A percentile compares a stretch with the other conserved stretches of the same genome.
Evolutionary conservation across 30 jellyfish, hydroid and myxozoan genomes (phyloP).

Genomic region (Catostylus mosaicus): DNA sequence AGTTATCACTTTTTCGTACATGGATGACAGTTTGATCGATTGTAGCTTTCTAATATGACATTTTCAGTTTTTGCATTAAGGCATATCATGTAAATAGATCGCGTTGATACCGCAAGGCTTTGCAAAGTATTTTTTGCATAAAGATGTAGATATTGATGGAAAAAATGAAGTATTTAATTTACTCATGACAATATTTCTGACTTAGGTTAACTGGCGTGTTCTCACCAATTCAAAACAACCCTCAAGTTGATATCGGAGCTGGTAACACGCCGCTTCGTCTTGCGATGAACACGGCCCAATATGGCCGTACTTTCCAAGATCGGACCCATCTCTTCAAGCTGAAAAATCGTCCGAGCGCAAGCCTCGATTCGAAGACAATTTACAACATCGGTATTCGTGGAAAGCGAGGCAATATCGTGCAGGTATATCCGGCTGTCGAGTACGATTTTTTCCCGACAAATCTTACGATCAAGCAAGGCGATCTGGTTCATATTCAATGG

Average conservation of each 20-base stretch:
- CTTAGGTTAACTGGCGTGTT: constrained; percentile 59
- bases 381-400: constrained; percentile 80
- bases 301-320: constrained; percentile 99
- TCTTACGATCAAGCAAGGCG: constrained; percentile 58
- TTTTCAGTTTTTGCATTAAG: no score
- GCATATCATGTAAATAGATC: no score
- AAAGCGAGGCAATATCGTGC: constrained; percentile 90
- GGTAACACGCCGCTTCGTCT: constrained; percentile 83
- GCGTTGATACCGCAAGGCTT: not conserved
- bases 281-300: constrained; percentile 98
- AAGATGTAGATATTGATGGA: not conserved
- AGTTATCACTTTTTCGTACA: no score
- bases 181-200: no score
- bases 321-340: constrained; percentile 85
- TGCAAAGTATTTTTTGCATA: not conserved
- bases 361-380: constrained; percentile 63
- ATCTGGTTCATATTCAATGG: constrained; percentile 92
- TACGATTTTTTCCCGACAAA: constrained; percentile 94
- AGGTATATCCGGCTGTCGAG: constrained; percentile 95
- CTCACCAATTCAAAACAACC: constrained; percentile 96
- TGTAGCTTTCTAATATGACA: no score
- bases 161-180: no score
- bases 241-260: constrained; percentile 92
- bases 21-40: no score
- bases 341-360: constrained; percentile 57